Conservation (phyloP, 1,140 invertebrate species). For the Drosophila murphyi region DNA sequence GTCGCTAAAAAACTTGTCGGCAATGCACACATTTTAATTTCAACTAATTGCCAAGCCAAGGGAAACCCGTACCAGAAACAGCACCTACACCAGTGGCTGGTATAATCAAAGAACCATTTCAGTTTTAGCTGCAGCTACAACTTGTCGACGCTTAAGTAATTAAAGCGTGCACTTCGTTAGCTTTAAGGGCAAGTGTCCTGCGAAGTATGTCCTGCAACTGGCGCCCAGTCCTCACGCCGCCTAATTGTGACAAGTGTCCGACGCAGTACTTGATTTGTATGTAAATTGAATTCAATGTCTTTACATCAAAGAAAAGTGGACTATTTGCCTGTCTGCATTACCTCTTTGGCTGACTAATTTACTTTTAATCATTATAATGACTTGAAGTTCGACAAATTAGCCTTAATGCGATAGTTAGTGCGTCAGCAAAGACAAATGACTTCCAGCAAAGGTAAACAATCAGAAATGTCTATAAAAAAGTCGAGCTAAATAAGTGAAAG, state of each 20-base stretch:
- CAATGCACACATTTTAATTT: conserved; percentile 77
- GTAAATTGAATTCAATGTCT: conserved; percentile 72
- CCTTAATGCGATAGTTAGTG: conserved; percentile 53
- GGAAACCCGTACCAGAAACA: conserved; percentile 6
- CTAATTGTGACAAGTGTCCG: conserved; percentile 72
- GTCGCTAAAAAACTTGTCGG: conserved; percentile 60
- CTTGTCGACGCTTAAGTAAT: conserved; percentile 67
- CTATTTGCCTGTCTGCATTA: conserved; percentile 26
- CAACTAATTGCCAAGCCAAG: conserved; percentile 71
- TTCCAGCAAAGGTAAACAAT: conserved; percentile 62
- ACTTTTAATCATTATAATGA: conserved; percentile 82
- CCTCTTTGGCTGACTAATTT: conserved; percentile 67
- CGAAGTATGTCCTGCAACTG: no score
- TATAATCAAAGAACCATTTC: background rate
- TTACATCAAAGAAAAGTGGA: conserved; percentile 63
- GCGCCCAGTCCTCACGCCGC: background rate
- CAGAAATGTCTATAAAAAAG: conserved; percentile 38
- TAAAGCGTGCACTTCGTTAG: conserved; percentile 77
- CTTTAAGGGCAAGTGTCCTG: conserved; percentile 43
- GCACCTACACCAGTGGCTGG: background rate
- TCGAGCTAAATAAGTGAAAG: conserved; percentile 20
- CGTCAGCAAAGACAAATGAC: conserved; percentile 50
- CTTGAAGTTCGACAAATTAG: conserved; percentile 78
- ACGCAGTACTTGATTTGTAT: conserved; percentile 69
- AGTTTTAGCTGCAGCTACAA: conserved; percentile 8